Conservation (phyloP, 2,797 vertebrate species). For the Phoxinus dragarum region DNA sequence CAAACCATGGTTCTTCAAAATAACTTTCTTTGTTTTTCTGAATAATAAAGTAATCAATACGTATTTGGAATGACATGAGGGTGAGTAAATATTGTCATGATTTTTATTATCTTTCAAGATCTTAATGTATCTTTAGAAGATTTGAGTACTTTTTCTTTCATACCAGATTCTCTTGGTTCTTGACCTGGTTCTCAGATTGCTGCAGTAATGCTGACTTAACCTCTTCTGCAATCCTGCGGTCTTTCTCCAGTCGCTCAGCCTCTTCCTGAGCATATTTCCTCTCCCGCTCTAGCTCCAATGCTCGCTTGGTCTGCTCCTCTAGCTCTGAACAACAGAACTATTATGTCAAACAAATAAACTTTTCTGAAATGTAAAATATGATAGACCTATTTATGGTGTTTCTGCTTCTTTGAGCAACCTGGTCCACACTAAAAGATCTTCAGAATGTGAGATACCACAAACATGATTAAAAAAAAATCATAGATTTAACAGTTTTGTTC, state of each 20-base stretch:
- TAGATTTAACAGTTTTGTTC: not conserved
- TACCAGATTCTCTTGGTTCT: constrained; percentile 92
- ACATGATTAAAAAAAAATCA: not conserved
- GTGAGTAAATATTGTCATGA: not conserved
- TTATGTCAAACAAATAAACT: not conserved
- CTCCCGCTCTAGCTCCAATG: constrained; percentile 92
- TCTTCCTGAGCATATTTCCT: constrained; percentile 89
- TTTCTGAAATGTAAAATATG: not conserved
- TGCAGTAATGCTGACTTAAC: constrained; percentile 88
- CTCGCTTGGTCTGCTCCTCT: constrained; percentile 94
- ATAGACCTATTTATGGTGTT: not conserved
- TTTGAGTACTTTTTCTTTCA: constrained; percentile 13
- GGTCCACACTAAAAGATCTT: not conserved
- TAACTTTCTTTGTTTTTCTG: not conserved
- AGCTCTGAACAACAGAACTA: constrained; percentile 80
- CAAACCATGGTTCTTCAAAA: not conserved
- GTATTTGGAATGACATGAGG: no score
- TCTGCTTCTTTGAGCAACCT: not conserved
- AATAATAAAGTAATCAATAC: no score
- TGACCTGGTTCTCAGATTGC: constrained; percentile 88
- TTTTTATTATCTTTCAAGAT: not conserved
- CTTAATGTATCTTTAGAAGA: not conserved
- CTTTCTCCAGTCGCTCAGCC: constrained; percentile 90
- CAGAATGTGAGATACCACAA: not conserved
- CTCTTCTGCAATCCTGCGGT: constrained; percentile 88